A percentile compares a stretch with the other conserved stretches of the same genome.
These are phyloP conservation scores for Eptesicus fuscus DNA, from an alignment of 2,113 vertebrate species.

Conservation along the genomic window DNA sequence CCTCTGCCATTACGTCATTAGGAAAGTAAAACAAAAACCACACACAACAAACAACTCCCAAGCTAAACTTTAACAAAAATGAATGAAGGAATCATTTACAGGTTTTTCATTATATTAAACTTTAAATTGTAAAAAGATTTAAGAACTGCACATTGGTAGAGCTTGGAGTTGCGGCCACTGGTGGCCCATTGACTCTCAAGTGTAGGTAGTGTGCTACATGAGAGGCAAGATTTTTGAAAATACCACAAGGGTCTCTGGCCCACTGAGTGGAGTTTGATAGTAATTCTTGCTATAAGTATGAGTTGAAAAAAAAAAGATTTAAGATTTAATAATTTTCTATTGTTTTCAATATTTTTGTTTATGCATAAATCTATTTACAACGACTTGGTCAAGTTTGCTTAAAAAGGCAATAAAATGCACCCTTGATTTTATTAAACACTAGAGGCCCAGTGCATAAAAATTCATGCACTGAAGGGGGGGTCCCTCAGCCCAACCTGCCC, in stretches of 20 bases:
- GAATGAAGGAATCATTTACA: background rate
- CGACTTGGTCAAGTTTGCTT: constrained; percentile 1
- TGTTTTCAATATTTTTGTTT: background rate
- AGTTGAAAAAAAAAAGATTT: background rate
- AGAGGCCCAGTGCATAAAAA: no score
- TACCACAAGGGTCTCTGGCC: no score
- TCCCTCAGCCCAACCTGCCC: no score
- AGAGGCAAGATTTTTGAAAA: no score
- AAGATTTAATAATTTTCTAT: background rate
- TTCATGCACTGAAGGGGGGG: no score
- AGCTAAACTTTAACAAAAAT: background rate
- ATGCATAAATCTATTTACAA: background rate
- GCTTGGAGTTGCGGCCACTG: no score
- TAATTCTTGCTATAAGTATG: no score
- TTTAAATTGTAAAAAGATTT: background rate
- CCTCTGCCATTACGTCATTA: background rate
- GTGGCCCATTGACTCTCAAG: no score
- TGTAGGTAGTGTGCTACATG: no score
- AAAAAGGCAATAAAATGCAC: background rate
- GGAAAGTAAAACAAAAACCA: background rate
- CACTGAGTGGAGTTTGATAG: no score
- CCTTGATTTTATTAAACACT: background rate
- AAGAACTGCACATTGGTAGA: no score
- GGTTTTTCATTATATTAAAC: background rate
- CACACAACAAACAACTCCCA: background rate